phyloP scores from a whole-genome alignment of 2,113 vertebrate species.

The Pedetes capensis region DNA sequence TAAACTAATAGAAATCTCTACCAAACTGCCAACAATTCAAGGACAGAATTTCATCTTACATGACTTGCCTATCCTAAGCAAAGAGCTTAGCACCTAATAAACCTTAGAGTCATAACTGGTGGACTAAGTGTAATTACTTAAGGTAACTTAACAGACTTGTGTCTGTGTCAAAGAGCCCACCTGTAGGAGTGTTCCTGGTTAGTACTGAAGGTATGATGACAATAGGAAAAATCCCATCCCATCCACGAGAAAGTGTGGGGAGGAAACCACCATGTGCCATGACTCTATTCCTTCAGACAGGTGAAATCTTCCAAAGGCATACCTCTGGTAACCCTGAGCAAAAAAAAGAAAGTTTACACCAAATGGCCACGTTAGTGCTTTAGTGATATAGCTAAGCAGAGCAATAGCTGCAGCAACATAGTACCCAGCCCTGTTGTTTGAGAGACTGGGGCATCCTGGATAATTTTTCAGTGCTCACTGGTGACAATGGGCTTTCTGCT shows the following conservation, averaged over 20 bases:
- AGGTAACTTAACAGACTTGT: neutral
- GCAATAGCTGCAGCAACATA: no score
- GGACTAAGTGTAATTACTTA: neutral
- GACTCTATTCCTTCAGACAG: neutral
- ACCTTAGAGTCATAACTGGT: neutral
- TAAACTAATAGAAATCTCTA: neutral
- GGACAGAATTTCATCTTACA: neutral
- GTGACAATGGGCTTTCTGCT: neutral
- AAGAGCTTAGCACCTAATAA: neutral
- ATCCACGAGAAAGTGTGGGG: neutral
- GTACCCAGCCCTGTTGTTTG: fast-evolving
- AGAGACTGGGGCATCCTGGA: neutral
- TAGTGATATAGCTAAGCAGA: fast-evolving
- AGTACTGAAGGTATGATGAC: neutral
- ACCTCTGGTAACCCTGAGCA: neutral
- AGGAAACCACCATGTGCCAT: neutral
- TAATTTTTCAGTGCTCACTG: neutral
- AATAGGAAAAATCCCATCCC: neutral
- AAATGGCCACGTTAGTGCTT: neutral
- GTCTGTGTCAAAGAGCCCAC: neutral
- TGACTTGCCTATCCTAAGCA: neutral
- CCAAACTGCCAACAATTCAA: neutral
- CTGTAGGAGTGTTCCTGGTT: neutral
- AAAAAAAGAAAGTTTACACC: neutral
- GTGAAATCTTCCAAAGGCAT: neutral